A percentile compares a stretch with the other conserved stretches of the same genome.
These are phyloP conservation scores for Pteromalus puparum DNA, from an alignment of 1,140 invertebrate species.

Conservation along the genomic window DNA sequence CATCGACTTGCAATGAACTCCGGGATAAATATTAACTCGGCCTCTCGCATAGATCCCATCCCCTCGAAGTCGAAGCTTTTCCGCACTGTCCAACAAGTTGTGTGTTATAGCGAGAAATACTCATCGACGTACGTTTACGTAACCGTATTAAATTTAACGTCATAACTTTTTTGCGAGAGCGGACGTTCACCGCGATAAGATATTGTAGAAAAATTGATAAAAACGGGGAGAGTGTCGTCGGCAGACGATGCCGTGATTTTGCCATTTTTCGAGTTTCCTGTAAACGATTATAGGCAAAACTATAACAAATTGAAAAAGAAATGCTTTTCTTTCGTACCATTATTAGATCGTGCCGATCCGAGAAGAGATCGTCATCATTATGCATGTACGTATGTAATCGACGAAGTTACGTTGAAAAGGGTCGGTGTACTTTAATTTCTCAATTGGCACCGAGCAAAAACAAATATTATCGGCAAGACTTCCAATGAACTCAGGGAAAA, in stretches of 20 bases:
- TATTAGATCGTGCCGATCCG: no score
- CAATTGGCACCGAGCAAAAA: constrained; percentile 41
- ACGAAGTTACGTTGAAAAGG: constrained; percentile 16
- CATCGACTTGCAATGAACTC: constrained; percentile 39
- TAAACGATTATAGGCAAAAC: no score
- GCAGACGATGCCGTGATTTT: neutral
- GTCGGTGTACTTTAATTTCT: constrained; percentile 29
- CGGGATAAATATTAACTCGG: constrained; percentile 22
- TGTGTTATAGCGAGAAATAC: neutral
- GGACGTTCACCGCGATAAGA: neutral
- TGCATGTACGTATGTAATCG: no score
- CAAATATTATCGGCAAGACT: constrained; percentile 45
- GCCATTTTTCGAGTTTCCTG: neutral
- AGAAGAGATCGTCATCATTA: no score
- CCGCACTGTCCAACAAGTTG: neutral
- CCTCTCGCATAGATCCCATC: no score
- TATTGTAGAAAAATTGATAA: constrained; percentile 5
- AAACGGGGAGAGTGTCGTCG: neutral
- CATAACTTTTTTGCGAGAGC: neutral
- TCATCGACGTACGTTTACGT: neutral
- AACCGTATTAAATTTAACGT: neutral
- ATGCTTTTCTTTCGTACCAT: no score
- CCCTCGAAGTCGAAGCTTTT: neutral
- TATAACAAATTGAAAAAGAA: no score
- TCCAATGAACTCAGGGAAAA: constrained; percentile 28